These are phyloP conservation scores for Panzeria rudis DNA, from an alignment of 2,888 invertebrate genomes.

Conservation along the genomic window DNA sequence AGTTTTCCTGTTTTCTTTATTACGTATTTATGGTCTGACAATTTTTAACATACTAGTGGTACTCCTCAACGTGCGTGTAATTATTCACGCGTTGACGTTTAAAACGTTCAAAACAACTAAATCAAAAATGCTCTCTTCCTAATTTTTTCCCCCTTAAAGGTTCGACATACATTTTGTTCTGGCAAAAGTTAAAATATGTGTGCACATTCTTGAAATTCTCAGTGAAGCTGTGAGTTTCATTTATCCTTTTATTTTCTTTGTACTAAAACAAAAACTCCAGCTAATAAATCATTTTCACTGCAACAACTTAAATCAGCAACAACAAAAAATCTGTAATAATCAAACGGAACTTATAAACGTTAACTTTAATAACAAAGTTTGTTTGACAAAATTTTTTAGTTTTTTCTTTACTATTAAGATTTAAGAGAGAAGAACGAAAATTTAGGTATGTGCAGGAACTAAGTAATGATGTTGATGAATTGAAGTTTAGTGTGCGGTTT, in stretches of 20 bases:
- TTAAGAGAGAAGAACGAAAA: no score
- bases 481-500: no score
- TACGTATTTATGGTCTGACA: background rate
- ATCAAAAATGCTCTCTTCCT: background rate
- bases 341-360: no score
- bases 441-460: no score
- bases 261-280: background rate
- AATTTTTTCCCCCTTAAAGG: background rate
- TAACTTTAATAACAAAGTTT: no score
- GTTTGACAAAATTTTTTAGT: no score
- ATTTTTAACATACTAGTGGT: background rate
- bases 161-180: background rate
- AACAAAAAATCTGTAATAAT: no score
- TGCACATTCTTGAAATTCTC: no score
- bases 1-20: no score
- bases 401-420: no score
- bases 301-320: no score
- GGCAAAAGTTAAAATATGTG: background rate
- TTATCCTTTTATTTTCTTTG: background rate
- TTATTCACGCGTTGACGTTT: background rate
- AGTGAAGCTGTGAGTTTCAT: background rate
- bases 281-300: background rate
- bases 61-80: background rate
- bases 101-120: background rate
- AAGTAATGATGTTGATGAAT: no score